These are phyloP conservation scores for Chamaea fasciata DNA, from an alignment of 2,113 vertebrate species.

Conservation along the genomic window DNA sequence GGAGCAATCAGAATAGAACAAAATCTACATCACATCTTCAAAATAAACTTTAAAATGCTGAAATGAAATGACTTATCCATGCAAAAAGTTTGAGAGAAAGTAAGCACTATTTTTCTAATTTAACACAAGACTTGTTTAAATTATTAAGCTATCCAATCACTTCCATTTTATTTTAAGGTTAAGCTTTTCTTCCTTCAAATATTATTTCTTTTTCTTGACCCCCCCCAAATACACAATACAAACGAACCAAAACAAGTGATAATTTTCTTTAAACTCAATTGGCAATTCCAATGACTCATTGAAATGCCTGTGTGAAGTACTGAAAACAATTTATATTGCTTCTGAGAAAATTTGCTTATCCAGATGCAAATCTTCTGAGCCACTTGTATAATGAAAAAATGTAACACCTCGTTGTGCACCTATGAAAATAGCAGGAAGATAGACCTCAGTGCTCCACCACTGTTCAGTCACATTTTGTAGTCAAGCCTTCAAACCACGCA, in stretches of 20 bases:
- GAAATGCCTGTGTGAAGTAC: neutral
- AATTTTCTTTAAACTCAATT: neutral
- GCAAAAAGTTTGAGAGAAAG: neutral
- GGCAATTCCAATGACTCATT: neutral
- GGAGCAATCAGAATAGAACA: neutral
- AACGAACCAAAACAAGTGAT: neutral
- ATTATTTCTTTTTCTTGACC: neutral
- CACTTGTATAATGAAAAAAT: neutral
- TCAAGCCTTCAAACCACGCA: neutral
- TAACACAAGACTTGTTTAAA: neutral
- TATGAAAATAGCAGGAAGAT: neutral
- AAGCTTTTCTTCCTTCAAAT: neutral
- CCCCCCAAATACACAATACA: neutral
- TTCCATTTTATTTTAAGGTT: neutral
- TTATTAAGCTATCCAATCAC: neutral
- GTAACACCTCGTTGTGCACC: neutral
- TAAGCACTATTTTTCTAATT: neutral
- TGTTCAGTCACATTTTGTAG: neutral
- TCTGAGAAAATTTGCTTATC: neutral
- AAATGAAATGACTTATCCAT: neutral
- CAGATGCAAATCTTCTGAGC: neutral
- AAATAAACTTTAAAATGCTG: neutral
- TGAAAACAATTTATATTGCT: neutral
- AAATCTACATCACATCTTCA: neutral
- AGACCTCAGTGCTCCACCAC: neutral